Percentiles rank a stretch among this genome's conserved stretches.
These are phyloP conservation scores for Cantharis rufa DNA, from an alignment of 2,888 invertebrate genomes.

Conservation along the genomic window DNA sequence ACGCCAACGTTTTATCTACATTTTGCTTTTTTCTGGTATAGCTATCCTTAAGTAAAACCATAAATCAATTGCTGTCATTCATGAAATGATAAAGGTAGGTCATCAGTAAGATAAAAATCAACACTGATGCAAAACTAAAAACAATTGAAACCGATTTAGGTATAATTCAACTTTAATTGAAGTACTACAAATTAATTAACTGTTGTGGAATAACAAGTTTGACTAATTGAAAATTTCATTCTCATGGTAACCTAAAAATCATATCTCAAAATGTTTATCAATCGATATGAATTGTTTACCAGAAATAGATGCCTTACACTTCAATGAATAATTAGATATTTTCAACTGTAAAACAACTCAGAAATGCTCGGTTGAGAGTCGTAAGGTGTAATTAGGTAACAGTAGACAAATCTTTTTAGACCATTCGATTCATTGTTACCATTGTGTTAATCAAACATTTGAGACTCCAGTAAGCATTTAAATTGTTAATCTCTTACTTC, in stretches of 20 bases:
- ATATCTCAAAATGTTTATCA: background rate
- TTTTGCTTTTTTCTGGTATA: background rate
- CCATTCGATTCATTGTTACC: background rate
- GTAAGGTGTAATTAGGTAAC: background rate
- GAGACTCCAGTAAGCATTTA: background rate
- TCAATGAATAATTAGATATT: background rate
- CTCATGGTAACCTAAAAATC: background rate
- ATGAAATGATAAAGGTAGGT: background rate
- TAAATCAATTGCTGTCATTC: background rate
- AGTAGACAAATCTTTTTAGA: background rate
- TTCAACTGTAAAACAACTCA: background rate
- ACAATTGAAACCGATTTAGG: background rate
- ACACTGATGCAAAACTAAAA: background rate
- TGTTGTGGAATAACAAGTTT: background rate
- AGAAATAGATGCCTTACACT: background rate
- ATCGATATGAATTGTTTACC: background rate
- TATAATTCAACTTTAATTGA: background rate
- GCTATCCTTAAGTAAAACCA: background rate
- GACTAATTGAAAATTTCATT: background rate
- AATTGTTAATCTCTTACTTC: background rate
- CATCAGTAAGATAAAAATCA: conserved; percentile 2
- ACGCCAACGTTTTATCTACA: background rate
- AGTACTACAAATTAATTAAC: background rate
- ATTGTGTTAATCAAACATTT: background rate
- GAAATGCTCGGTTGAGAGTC: background rate